Percentiles rank a stretch among this genome's conserved stretches.
Conservation (phyloP, 2,888 invertebrate species). For the Oithona nana region DNA sequence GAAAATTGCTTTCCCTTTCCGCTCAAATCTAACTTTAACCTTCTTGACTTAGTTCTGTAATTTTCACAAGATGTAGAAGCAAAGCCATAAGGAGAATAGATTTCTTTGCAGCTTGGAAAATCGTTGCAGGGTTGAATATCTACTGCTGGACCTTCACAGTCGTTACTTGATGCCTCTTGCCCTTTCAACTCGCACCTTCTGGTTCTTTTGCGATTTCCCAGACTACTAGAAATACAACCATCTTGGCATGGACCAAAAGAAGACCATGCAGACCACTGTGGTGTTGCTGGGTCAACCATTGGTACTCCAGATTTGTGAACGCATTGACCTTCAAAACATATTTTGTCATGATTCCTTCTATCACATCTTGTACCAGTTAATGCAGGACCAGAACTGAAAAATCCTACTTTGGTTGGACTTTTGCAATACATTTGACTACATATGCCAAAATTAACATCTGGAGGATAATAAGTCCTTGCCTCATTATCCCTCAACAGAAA, state of each 20-base stretch:
- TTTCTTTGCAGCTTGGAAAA: not conserved
- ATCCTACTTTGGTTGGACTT: conserved; percentile 49
- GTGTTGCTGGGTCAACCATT: not conserved
- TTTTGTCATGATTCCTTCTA: conserved; percentile 19
- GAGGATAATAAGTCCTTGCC: conserved; percentile 35
- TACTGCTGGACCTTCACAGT: not conserved
- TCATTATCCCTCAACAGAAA: conserved; percentile 50
- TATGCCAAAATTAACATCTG: conserved; percentile 27
- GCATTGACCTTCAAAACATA: not conserved
- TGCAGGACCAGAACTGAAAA: conserved; percentile 58
- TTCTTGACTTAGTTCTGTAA: not conserved
- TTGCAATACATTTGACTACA: conserved; percentile 39
- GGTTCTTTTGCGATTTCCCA: not conserved
- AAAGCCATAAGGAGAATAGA: not conserved
- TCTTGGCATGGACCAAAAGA: not conserved
- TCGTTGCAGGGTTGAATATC: not conserved
- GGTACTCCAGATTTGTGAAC: not conserved
- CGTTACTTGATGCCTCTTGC: not conserved
- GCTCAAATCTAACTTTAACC: not conserved
- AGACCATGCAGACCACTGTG: not conserved
- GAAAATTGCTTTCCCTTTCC: not conserved
- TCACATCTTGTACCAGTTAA: conserved; percentile 58
- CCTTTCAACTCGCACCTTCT: not conserved
- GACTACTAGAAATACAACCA: not conserved
- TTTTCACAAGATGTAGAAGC: not conserved